These are phyloP conservation scores for Campoplex nolae DNA, from an alignment of 2,888 invertebrate species.

Conservation along the genomic window DNA sequence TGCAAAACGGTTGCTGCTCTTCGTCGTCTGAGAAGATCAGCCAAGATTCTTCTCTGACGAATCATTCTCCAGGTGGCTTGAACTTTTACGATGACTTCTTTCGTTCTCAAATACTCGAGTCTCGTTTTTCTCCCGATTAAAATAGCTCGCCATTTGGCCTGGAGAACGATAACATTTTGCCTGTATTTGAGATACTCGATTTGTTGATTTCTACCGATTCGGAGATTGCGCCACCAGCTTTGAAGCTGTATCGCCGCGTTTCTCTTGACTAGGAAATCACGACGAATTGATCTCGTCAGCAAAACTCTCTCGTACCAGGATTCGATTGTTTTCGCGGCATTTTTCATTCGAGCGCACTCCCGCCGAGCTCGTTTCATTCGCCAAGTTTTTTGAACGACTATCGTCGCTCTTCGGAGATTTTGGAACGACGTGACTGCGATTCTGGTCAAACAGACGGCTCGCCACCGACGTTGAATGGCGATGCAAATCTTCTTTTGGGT, in stretches of 20 bases:
- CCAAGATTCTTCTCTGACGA: conserved; percentile 59
- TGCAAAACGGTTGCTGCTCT: conserved; percentile 74
- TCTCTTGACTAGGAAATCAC: conserved; percentile 59
- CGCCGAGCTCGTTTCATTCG: conserved; percentile 83
- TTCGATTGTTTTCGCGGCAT: conserved; percentile 85
- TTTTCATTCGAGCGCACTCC: conserved; percentile 78
- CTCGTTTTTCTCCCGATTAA: conserved; percentile 75
- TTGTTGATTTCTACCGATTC: conserved; percentile 35
- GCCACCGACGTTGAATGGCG: conserved; percentile 74
- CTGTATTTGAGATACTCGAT: conserved; percentile 61
- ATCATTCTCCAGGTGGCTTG: conserved; percentile 77
- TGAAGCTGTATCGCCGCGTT: conserved; percentile 68
- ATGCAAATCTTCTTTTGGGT: conserved; percentile 62
- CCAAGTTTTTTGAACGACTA: conserved; percentile 80
- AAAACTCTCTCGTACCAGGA: conserved; percentile 82
- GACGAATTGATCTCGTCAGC: conserved; percentile 58
- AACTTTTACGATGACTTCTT: conserved; percentile 77
- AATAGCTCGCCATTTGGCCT: conserved; percentile 77
- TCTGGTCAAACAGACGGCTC: conserved; percentile 59
- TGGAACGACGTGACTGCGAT: conserved; percentile 52
- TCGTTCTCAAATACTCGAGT: conserved; percentile 75
- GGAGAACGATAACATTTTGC: conserved; percentile 73
- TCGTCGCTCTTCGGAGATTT: conserved; percentile 65
- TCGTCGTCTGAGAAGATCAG: conserved; percentile 29
- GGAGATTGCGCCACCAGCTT: conserved; percentile 78